These are phyloP conservation scores for Zaprionus inermis DNA, from an alignment of 1,140 invertebrate genomes.

Conservation along the genomic window DNA sequence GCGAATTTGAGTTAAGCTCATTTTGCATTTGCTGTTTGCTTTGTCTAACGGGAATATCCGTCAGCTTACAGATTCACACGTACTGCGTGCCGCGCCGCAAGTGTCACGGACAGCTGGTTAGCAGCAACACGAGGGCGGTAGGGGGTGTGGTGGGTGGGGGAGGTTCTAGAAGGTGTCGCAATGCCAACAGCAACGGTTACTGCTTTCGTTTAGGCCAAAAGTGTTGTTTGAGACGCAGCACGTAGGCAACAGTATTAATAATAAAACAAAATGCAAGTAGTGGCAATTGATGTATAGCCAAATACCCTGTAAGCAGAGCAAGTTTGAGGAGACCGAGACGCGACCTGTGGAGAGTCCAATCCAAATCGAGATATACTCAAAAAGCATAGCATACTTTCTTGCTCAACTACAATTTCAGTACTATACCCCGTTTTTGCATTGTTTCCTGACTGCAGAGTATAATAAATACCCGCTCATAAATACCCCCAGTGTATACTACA, in stretches of 20 bases:
- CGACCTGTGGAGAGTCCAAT: no score
- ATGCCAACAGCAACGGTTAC: conserved; percentile 15
- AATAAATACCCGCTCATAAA: conserved; percentile 37
- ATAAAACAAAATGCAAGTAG: conserved; percentile 61
- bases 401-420: neutral
- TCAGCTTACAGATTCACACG: conserved; percentile 18
- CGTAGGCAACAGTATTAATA: conserved; percentile 73
- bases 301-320: neutral
- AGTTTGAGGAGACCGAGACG: no score
- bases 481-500: conserved; percentile 8
- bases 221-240: conserved; percentile 56
- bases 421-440: neutral
- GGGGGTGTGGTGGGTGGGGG: neutral
- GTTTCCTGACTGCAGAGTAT: conserved; percentile 7
- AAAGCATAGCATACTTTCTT: neutral
- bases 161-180: conserved; percentile 3
- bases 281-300: neutral
- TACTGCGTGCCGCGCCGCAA: neutral
- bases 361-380: neutral
- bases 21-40: conserved; percentile 12
- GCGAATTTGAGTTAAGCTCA: neutral
- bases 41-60: conserved; percentile 8
- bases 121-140: neutral
- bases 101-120: conserved; percentile 23
- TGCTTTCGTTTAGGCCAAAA: conserved; percentile 35